Conservation (phyloP, 2,797 vertebrate species). For the Syndactyla subalaris region DNA sequence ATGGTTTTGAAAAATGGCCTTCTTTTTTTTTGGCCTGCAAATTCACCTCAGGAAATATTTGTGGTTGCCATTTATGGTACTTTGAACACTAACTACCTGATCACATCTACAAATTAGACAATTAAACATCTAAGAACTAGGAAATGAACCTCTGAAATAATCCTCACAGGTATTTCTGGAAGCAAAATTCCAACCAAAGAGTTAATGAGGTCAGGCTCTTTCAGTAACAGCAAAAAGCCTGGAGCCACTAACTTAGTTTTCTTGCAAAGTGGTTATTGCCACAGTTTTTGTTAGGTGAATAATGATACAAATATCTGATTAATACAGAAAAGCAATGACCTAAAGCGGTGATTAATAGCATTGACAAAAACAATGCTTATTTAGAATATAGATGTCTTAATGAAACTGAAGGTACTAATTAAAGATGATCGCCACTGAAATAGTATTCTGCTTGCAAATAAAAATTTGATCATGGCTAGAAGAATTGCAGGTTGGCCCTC, state of each 20-base stretch:
- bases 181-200: not conserved
- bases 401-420: not conserved
- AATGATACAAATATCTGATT: not conserved
- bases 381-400: not conserved
- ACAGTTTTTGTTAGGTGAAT: not conserved
- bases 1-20: not conserved
- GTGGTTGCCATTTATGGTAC: not conserved
- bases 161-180: slow-evolving; percentile 36
- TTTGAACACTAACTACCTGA: not conserved
- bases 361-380: not conserved
- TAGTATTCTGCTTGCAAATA: not conserved
- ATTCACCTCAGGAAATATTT: slow-evolving; percentile 33
- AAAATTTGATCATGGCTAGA: not conserved
- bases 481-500: not conserved
- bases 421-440: not conserved
- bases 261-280: not conserved
- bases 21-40: not conserved
- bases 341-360: not conserved
- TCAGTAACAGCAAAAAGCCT: not conserved
- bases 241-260: not conserved
- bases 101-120: slow-evolving; percentile 37
- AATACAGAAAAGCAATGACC: not conserved
- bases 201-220: not conserved
- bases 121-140: slow-evolving; percentile 27
- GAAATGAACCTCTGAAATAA: slow-evolving; percentile 28